phyloP scores from a whole-genome alignment of 2,113 vertebrate genomes.

The Cricetomys ansorgei region DNA sequence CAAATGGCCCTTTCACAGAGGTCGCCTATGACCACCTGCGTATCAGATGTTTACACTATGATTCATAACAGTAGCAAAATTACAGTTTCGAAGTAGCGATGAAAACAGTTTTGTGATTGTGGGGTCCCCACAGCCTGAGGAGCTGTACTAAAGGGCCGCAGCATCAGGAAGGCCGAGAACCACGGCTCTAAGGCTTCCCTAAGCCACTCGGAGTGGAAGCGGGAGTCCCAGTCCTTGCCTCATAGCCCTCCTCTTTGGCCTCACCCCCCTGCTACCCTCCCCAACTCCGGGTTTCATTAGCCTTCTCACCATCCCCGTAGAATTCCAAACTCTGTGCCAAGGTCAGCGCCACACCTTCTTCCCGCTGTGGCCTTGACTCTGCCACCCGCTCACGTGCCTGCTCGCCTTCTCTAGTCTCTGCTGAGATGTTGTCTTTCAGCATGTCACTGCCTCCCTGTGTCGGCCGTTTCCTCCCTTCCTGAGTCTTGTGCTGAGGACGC shows the following conservation, averaged over 20 bases:
- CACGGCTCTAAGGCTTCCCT: background rate
- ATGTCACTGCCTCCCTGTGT: too few species aligned
- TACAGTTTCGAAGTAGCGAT: too few species aligned
- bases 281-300: background rate
- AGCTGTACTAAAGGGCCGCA: too few species aligned
- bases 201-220: background rate
- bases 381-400: background rate
- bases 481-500: too few species aligned
- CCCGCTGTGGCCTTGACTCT: background rate
- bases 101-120: too few species aligned
- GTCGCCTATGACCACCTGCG: too few species aligned
- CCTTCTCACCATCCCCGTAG: background rate
- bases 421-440: background rate
- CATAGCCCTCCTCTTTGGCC: rapidly evolving
- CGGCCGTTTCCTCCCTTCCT: background rate
- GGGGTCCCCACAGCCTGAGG: too few species aligned
- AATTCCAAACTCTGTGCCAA: rapidly evolving
- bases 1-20: too few species aligned
- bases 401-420: background rate
- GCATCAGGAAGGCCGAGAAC: too few species aligned
- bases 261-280: constrained; percentile 59
- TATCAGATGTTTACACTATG: too few species aligned
- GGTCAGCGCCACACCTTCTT: background rate
- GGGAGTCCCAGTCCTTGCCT: background rate
- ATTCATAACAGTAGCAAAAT: too few species aligned